phyloP scores from a whole-genome alignment of 2,113 vertebrate species.

The Erythrocercus mccallii region DNA sequence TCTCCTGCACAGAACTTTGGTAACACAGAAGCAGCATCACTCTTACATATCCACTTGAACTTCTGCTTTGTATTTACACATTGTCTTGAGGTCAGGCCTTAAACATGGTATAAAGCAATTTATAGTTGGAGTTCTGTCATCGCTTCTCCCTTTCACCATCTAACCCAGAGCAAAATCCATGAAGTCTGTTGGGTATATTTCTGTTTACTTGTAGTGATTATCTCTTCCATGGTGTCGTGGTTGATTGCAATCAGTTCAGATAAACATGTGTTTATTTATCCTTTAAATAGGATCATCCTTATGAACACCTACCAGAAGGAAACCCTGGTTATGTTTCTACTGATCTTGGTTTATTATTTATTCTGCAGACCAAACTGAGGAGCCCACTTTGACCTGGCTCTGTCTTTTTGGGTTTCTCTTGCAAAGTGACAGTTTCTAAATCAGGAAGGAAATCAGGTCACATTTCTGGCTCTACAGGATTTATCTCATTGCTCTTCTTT shows the following conservation, averaged over 20 bases:
- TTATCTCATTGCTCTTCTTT: constrained; percentile 67
- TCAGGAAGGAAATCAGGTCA: constrained; percentile 69
- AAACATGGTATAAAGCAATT: not conserved
- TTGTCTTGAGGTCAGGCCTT: not conserved
- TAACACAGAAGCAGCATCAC: not conserved
- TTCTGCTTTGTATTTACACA: not conserved
- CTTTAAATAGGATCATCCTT: not conserved
- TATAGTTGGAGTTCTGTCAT: not conserved
- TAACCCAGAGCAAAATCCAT: not conserved
- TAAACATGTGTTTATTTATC: not conserved
- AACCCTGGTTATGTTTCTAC: not conserved
- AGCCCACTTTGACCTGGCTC: constrained; percentile 13
- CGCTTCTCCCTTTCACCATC: not conserved
- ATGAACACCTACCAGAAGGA: not conserved
- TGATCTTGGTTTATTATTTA: constrained; percentile 12
- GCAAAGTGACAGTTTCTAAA: constrained; percentile 67
- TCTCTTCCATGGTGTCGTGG: not conserved
- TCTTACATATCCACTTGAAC: not conserved
- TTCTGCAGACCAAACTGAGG: not conserved
- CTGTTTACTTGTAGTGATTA: not conserved
- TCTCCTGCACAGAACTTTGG: not conserved
- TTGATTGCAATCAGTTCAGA: not conserved
- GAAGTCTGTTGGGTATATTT: not conserved
- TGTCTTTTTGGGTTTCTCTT: constrained; percentile 62
- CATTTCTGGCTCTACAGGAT: constrained; percentile 61